A percentile compares a stretch with the other conserved stretches of the same genome.
These are phyloP conservation scores for Tetragonisca angustula DNA, from an alignment of 2,888 invertebrate species.

Conservation along the genomic window DNA sequence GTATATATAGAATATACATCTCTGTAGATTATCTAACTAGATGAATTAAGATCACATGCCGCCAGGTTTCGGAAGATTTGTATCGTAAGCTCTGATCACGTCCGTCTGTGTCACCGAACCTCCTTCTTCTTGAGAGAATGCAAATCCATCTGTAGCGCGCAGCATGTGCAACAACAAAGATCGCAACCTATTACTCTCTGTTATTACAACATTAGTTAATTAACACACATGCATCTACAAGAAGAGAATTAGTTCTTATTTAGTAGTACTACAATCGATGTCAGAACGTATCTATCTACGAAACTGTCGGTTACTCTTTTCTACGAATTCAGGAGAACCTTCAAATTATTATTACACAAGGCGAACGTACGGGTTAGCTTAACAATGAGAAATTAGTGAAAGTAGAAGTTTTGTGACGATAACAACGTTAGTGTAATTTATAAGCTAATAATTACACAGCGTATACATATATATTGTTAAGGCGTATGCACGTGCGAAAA, in stretches of 20 bases:
- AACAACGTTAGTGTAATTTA: constrained; percentile 19
- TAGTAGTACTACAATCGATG: neutral
- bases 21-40: constrained; percentile 44
- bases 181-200: constrained; percentile 68
- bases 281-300: constrained; percentile 3
- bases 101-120: constrained; percentile 97
- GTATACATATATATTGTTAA: constrained; percentile 31
- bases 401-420: neutral
- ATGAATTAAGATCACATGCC: constrained; percentile 86
- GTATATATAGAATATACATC: constrained; percentile 46
- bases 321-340: neutral
- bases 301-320: neutral
- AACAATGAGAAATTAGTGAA: constrained; percentile 1
- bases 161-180: constrained; percentile 73
- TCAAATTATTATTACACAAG: neutral
- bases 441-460: constrained; percentile 16
- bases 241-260: neutral
- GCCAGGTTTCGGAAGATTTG: constrained; percentile 93
- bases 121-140: constrained; percentile 99
- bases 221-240: constrained; percentile 45
- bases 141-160: constrained; percentile 93
- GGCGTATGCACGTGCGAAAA: constrained; percentile 18
- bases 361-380: neutral
- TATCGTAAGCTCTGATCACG: constrained; percentile 98
- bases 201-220: constrained; percentile 44